Evolutionary conservation across 2,113 vertebrate species (phyloP), one percentile per base, ranked within the genome.

Genomic region (Pelmatolapia mariae): DNA sequence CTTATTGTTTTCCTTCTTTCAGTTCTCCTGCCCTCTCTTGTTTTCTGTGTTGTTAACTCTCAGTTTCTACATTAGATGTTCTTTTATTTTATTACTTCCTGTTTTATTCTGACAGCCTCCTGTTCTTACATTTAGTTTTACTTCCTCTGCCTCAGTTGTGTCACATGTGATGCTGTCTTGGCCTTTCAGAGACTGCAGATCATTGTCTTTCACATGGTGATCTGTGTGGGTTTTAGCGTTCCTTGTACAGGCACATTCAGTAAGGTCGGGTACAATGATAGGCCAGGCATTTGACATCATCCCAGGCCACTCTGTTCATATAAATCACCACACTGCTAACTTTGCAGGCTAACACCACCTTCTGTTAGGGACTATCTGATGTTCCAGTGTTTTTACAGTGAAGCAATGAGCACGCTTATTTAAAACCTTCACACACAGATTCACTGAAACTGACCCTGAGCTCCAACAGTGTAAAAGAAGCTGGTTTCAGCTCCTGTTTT

Each of bases 221-320:
- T 4, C 11, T 56, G 53, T 56, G 22, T 7, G 3, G 4, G 6
- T 56, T 56, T 13, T 0, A 54, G 0, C 0, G 18, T 4, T 57
- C 12, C 54, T 26, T 26, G 54, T 57, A 57, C 22, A 57, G 11
- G 0, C 6, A 26, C 53, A 56, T 56, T 56, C 22, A 5, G 54
- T 56, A 11, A 24, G 22, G 6, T 56, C 0, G 0, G 53, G 3
- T 56, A 1, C 0, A 57, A 15, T 57, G 0, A 26, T 24, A 0
- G 54, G 0, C 54, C 12, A 26, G 54, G 0, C 0, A 57, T 26
- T 0, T 26, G 11, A 57, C 7, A 15, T 0, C 12, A 5, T 57
- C 4, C 12, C 0, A 8, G 54, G 12, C 0, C 0, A 56, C 53
- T 3, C 54, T 56, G 22, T 56, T 56, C 10, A 54, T 4, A 19